These are phyloP conservation scores for Neria commutata DNA, from an alignment of 2,888 invertebrate genomes.

Conservation along the genomic window DNA sequence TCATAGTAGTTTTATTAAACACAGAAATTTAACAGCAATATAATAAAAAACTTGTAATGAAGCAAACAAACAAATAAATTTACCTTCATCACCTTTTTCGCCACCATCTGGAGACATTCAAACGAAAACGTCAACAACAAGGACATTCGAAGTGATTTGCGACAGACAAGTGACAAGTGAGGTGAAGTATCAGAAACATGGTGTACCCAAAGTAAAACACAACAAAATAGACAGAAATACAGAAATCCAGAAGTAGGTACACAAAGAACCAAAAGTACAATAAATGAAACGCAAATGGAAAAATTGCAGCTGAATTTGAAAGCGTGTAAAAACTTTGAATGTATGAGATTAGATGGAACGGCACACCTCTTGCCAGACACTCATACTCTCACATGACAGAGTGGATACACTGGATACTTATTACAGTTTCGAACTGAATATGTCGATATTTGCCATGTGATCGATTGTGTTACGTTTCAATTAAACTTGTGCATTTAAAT, in stretches of 20 bases:
- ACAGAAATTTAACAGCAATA: not conserved
- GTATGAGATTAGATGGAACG: conserved; percentile 5
- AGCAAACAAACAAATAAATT: conserved; percentile 29
- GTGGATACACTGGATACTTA: not conserved
- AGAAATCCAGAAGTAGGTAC: no score
- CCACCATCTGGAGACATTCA: conserved; percentile 38
- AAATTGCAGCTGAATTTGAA: not conserved
- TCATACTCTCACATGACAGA: not conserved
- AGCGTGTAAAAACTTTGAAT: no score
- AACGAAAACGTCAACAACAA: conserved; percentile 2
- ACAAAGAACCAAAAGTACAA: conserved; percentile 20
- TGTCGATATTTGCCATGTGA: not conserved
- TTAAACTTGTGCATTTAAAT: no score
- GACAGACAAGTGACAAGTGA: no score
- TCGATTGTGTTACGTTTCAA: no score
- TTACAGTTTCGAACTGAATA: not conserved
- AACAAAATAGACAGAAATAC: conserved; percentile 16
- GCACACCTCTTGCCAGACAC: not conserved
- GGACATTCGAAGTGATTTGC: no score
- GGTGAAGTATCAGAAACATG: not conserved
- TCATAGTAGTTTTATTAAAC: no score
- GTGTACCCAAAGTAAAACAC: not conserved
- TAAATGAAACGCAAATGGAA: conserved; percentile 9
- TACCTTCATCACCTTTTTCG: conserved; percentile 45
- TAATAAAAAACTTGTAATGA: not conserved